phyloP scores from a whole-genome alignment of 2,888 invertebrate species.

The Ichneumoninae sp. region DNA sequence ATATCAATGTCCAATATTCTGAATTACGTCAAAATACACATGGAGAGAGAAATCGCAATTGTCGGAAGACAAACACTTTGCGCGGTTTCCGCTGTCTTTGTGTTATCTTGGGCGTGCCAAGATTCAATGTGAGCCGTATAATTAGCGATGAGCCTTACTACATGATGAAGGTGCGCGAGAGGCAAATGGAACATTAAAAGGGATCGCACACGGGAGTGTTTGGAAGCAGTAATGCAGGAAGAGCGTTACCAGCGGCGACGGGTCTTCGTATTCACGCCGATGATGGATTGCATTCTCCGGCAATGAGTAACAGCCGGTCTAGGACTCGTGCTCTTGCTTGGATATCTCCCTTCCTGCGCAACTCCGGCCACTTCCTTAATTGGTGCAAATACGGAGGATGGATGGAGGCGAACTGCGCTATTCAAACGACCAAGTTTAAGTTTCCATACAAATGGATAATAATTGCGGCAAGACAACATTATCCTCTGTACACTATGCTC shows the following conservation, averaged over 20 bases:
- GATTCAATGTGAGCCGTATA: background rate
- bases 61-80: background rate
- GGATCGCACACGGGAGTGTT: slow-evolving; percentile 26
- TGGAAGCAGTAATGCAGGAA: background rate
- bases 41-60: background rate
- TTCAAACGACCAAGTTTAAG: slow-evolving; percentile 38
- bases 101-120: background rate
- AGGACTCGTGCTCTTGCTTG: slow-evolving; percentile 6
- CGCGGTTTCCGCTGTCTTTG: background rate
- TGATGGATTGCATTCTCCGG: slow-evolving; percentile 75
- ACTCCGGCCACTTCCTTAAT: slow-evolving; percentile 15
- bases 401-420: slow-evolving; percentile 35
- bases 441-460: slow-evolving; percentile 44
- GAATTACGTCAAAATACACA: background rate
- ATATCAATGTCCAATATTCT: background rate
- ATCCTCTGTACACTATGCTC: slow-evolving; percentile 37
- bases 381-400: slow-evolving; percentile 48
- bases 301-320: slow-evolving; percentile 72
- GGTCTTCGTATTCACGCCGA: slow-evolving; percentile 32
- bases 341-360: slow-evolving; percentile 35
- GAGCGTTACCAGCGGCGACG: slow-evolving; percentile 1
- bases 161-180: background rate
- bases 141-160: slow-evolving; percentile 14
- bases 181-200: slow-evolving; percentile 47
- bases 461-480: slow-evolving; percentile 49